phyloP scores from a whole-genome alignment of 2,113 vertebrate species.

The Chionodraco myersi region DNA sequence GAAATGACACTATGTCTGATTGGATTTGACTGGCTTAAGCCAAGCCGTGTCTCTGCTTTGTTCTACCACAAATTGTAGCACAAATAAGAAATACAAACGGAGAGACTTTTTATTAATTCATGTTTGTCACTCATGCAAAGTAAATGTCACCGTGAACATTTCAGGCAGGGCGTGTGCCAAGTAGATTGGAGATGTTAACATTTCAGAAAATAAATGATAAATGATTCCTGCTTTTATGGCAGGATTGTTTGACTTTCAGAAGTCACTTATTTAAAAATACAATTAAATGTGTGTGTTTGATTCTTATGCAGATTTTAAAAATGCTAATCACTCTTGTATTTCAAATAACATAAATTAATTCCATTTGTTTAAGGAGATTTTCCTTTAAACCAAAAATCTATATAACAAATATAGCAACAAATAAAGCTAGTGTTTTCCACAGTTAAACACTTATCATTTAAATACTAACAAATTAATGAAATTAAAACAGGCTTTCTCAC shows the following conservation, averaged over 20 bases:
- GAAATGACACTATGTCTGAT: conserved; percentile 55
- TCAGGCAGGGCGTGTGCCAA: conserved; percentile 41
- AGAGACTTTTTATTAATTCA: conserved; percentile 75
- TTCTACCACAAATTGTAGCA: conserved; percentile 57
- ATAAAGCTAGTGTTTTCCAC: neutral
- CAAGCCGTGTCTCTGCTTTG: conserved; percentile 64
- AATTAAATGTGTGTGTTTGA: neutral
- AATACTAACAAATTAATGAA: conserved; percentile 18
- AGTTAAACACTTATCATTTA: neutral
- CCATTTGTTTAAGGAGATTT: too few relatives aligned
- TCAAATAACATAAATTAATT: neutral
- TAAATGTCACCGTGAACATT: conserved; percentile 65
- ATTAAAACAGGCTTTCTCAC: conserved; percentile 53
- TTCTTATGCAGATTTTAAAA: neutral
- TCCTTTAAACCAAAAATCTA: neutral
- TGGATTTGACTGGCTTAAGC: conserved; percentile 61
- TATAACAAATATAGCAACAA: conserved; percentile 5
- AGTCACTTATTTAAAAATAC: neutral
- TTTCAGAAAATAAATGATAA: conserved; percentile 22
- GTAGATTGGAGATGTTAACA: neutral
- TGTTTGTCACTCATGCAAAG: conserved; percentile 74
- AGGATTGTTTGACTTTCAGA: conserved; percentile 6
- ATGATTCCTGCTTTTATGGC: conserved; percentile 18
- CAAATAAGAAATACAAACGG: conserved; percentile 48
- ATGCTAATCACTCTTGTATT: conserved; percentile 15